Percentiles rank a stretch among this genome's conserved stretches.
Evolutionary conservation across 2,888 invertebrate genomes (phyloP).

Genomic region (Erynnis tages): DNA sequence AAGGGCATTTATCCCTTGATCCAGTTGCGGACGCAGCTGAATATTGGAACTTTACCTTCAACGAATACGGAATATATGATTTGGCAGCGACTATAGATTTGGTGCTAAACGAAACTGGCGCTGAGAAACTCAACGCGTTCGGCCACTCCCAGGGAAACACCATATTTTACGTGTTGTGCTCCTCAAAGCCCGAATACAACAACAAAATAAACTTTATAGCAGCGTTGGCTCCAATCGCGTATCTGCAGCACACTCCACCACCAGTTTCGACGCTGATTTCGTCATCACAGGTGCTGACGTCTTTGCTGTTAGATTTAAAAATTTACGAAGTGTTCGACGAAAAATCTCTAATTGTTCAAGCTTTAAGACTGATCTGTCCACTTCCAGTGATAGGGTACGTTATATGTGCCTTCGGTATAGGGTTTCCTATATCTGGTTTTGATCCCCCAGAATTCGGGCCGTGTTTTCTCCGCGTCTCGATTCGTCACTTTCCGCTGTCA

Average conservation of each 20-base stretch:
- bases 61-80: conserved; percentile 87
- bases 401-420: conserved; percentile 26
- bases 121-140: conserved; percentile 79
- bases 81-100: conserved; percentile 81
- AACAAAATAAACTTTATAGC: not conserved
- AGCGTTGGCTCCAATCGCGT: conserved; percentile 6
- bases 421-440: conserved; percentile 29
- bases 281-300: not conserved
- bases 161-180: conserved; percentile 69
- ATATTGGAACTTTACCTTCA: conserved; percentile 83
- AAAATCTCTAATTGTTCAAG: not conserved
- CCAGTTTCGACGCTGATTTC: not conserved
- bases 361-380: conserved; percentile 21
- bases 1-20: conserved; percentile 68
- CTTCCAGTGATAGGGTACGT: conserved; percentile 16
- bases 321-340: not conserved
- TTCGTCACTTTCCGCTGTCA: conserved; percentile 39
- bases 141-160: conserved; percentile 86
- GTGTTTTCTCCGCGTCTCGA: conserved; percentile 33
- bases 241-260: not conserved
- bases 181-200: conserved; percentile 74
- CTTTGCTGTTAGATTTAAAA: not conserved
- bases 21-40: conserved; percentile 55
- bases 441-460: conserved; percentile 35
- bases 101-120: conserved; percentile 60